Conservation (phyloP, 2,113 vertebrate genomes). For the Brachypodius melanocephalos region DNA sequence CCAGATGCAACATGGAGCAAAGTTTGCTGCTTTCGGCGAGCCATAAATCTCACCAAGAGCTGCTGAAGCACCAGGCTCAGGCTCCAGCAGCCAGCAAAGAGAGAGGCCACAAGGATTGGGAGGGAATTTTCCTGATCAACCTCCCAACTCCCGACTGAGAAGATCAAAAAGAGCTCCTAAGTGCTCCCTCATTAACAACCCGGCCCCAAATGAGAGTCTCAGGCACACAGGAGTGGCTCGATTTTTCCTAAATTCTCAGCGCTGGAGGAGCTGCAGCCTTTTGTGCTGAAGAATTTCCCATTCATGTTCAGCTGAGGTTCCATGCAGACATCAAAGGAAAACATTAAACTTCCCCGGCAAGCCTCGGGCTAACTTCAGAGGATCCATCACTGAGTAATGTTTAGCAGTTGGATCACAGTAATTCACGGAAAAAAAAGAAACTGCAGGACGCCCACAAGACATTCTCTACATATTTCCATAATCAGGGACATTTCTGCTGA, state of each 20-base stretch:
- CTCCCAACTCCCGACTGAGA: neutral
- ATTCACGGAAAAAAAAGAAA: neutral
- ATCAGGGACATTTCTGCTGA: conserved; percentile 43
- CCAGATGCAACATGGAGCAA: neutral
- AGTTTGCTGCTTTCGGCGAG: neutral
- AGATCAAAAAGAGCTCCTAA: neutral
- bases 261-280: conserved; percentile 5
- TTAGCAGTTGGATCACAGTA: conserved; percentile 42
- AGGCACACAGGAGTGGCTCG: neutral
- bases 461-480: conserved; percentile 68
- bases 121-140: neutral
- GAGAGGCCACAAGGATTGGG: neutral
- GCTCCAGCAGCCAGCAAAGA: neutral
- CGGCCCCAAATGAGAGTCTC: neutral
- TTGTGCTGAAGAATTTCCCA: neutral
- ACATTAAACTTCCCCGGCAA: neutral
- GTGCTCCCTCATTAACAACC: neutral
- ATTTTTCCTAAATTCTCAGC: neutral
- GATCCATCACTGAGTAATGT: conserved; percentile 29
- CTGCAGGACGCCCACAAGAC: conserved; percentile 62
- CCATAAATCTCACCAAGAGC: neutral
- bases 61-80: neutral
- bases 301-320: neutral
- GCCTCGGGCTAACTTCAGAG: conserved; percentile 58
- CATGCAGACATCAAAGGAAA: conserved; percentile 42